These are phyloP conservation scores for Grallaria varia DNA, from an alignment of 2,113 vertebrate species.

Conservation along the genomic window DNA sequence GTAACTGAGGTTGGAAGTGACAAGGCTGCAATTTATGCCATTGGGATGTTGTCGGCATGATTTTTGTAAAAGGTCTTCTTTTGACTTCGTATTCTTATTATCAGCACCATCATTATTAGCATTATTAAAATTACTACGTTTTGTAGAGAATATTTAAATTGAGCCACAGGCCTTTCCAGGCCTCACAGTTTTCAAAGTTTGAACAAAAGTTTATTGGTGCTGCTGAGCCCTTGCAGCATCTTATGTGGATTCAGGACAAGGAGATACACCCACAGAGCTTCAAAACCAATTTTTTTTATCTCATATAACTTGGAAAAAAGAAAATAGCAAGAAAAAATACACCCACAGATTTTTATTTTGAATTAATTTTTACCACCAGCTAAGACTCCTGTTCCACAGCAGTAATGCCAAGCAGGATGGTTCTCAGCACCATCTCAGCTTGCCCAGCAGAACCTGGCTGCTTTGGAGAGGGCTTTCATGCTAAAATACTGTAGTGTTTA, in stretches of 20 bases:
- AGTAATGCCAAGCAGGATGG: not conserved
- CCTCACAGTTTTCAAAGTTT: not conserved
- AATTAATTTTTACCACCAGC: not conserved
- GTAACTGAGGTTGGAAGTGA: not conserved
- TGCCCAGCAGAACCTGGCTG: not conserved
- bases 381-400: not conserved
- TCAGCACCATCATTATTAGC: too few species aligned
- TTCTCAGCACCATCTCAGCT: not conserved
- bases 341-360: not conserved
- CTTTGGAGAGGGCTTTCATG: not conserved
- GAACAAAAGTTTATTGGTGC: not conserved
- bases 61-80: not conserved
- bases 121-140: not conserved
- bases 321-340: not conserved
- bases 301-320: not conserved
- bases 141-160: not conserved
- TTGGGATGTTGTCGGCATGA: not conserved
- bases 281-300: not conserved
- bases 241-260: not conserved
- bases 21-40: not conserved
- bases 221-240: not conserved
- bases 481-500: not conserved
- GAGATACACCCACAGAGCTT: not conserved
- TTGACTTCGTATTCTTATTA: not conserved
- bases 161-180: not conserved